phyloP scores from a whole-genome alignment of 1,140 invertebrate genomes.

The Drosophila tsacasi region DNA sequence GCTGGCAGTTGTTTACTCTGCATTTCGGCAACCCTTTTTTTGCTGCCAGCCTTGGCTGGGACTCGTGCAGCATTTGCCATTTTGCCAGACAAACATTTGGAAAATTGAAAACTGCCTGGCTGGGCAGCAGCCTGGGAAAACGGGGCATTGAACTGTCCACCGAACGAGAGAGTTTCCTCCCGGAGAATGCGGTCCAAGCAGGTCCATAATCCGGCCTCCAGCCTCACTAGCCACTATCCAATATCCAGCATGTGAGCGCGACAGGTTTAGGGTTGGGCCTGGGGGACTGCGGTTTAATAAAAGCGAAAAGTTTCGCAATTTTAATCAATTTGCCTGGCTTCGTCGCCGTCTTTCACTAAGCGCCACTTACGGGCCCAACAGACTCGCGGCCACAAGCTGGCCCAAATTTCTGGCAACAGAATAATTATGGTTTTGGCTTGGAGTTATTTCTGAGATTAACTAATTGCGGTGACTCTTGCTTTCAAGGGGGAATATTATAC shows the following conservation, averaged over 20 bases:
- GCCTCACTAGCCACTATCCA: neutral
- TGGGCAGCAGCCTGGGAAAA: conserved; percentile 45
- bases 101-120: neutral
- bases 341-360: conserved; percentile 16
- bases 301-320: conserved; percentile 39
- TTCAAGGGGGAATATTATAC: neutral
- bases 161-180: conserved; percentile 32
- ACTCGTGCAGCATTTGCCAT: conserved; percentile 64
- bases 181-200: conserved; percentile 41
- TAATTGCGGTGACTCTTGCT: neutral
- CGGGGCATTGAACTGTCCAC: conserved; percentile 49
- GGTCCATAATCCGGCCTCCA: conserved; percentile 28
- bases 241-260: conserved; percentile 16
- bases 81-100: conserved; percentile 33
- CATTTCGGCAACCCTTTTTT: conserved; percentile 57
- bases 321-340: conserved; percentile 28
- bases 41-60: conserved; percentile 9
- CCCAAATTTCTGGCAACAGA: neutral
- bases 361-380: conserved; percentile 4
- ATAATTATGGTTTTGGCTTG: conserved; percentile 3
- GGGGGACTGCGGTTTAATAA: conserved; percentile 20
- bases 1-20: conserved; percentile 72
- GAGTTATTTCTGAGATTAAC: neutral
- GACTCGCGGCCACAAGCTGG: neutral
- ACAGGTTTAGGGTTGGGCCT: conserved; percentile 45